Percentiles rank a stretch among this genome's conserved stretches.
Conservation (phyloP, 1,140 invertebrate species). For the Bombus impatiens region DNA sequence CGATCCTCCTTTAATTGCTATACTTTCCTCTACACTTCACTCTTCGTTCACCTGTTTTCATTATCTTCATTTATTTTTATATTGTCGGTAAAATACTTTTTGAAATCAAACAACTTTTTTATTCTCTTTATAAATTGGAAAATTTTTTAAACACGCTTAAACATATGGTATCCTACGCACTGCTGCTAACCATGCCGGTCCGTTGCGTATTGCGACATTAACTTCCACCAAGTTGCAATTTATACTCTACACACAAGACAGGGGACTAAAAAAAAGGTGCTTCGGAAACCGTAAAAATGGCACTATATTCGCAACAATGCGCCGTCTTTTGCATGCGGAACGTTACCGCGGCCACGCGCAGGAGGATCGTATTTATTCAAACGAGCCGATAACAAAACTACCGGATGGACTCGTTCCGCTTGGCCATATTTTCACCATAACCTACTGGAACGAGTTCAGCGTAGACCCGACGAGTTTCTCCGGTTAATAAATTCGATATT, state of each 20-base stretch:
- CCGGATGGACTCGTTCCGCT: constrained; percentile 28
- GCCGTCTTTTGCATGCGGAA: background rate
- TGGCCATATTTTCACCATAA: constrained; percentile 30
- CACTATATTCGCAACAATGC: constrained; percentile 24
- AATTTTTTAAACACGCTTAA: background rate
- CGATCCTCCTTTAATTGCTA: background rate
- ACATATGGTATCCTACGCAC: background rate
- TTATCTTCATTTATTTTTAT: background rate
- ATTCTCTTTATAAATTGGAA: background rate
- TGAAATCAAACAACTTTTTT: background rate
- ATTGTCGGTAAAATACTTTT: too few species aligned
- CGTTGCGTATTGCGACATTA: background rate
- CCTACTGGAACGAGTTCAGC: constrained; percentile 2
- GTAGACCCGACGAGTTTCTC: constrained; percentile 30
- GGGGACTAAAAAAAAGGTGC: background rate
- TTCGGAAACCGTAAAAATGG: background rate
- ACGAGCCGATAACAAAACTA: constrained; percentile 39
- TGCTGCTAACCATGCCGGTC: background rate
- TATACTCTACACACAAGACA: background rate
- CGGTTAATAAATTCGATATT: constrained; percentile 50
- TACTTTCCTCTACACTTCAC: background rate
- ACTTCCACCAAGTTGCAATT: background rate
- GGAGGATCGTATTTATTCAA: constrained; percentile 39
- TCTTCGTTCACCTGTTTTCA: background rate
- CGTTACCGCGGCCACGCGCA: background rate